Evolutionary conservation across 2,888 invertebrate species (phyloP).

Genomic region (Globia sparganii): DNA sequence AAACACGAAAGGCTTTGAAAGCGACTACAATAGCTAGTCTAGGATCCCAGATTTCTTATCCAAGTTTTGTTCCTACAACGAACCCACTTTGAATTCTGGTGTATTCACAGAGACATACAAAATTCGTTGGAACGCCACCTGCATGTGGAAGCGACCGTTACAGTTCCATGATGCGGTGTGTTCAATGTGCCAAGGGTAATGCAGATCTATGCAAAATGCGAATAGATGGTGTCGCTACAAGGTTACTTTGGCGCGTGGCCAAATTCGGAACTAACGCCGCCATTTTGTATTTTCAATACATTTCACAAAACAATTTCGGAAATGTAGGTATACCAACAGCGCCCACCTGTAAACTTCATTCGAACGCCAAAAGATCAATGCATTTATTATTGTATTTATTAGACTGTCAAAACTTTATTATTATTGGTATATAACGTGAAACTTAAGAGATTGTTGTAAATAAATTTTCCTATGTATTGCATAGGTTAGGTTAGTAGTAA

Average conservation of each 20-base stretch:
- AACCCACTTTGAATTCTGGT: background rate
- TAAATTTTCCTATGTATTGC: too few relatives aligned
- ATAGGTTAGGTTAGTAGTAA: too few relatives aligned
- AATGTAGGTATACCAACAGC: too few relatives aligned
- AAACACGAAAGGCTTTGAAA: background rate
- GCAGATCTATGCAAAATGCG: conserved; percentile 56
- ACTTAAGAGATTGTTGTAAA: too few relatives aligned
- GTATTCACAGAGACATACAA: background rate
- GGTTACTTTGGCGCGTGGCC: background rate
- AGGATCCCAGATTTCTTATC: background rate
- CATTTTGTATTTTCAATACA: background rate
- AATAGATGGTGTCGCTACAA: conserved; percentile 7
- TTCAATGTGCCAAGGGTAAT: conserved; percentile 58
- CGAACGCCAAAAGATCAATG: background rate
- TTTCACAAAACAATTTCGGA: background rate
- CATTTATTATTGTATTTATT: background rate
- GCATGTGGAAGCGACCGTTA: conserved; percentile 16
- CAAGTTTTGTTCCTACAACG: background rate
- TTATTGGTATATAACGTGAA: too few relatives aligned
- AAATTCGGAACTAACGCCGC: background rate
- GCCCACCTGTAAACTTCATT: background rate
- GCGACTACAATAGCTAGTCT: background rate
- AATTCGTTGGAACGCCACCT: background rate
- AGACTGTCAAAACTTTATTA: background rate
- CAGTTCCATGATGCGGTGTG: conserved; percentile 8